Percentiles rank a stretch among this genome's conserved stretches.
Conservation (phyloP, 1,140 invertebrate species). For the Philopotamus ludificatus region DNA sequence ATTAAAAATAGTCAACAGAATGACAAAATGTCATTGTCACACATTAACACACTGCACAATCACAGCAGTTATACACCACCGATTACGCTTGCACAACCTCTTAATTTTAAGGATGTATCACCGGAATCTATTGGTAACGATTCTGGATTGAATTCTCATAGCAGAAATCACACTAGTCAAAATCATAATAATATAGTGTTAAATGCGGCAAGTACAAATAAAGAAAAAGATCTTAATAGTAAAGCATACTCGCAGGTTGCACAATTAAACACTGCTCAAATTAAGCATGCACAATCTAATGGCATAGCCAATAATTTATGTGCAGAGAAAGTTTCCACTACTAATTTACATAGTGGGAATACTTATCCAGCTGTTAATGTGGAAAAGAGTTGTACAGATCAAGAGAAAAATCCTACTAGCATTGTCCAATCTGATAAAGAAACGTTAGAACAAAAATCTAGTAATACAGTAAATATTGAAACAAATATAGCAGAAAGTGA, state of each 20-base stretch:
- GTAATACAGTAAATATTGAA: not conserved
- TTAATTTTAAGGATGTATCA: conserved; percentile 24
- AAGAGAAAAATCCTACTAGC: not conserved
- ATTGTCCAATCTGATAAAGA: conserved; percentile 13
- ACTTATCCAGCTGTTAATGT: not conserved
- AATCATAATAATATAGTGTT: conserved; percentile 41
- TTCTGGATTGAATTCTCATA: conserved; percentile 33
- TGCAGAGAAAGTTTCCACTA: not conserved
- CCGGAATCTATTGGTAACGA: conserved; percentile 45
- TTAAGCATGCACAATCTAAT: conserved; percentile 46
- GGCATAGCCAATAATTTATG: conserved; percentile 43
- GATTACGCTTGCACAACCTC: conserved; percentile 36
- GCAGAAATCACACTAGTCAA: conserved; percentile 44
- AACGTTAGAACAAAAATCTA: not conserved
- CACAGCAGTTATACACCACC: conserved; percentile 41
- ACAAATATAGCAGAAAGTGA: not conserved
- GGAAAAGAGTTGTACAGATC: not conserved
- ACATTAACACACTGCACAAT: conserved; percentile 44
- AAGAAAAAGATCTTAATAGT: conserved; percentile 27
- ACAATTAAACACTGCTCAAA: conserved; percentile 31
- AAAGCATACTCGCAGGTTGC: conserved; percentile 40
- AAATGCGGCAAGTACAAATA: conserved; percentile 22
- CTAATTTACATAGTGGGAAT: not conserved
- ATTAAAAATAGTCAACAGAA: conserved; percentile 42
- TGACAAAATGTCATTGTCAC: conserved; percentile 37